A percentile compares a stretch with the other conserved stretches of the same genome.
phyloP scores from a whole-genome alignment of 1,140 invertebrate species.

The Protaetia brevitarsis region DNA sequence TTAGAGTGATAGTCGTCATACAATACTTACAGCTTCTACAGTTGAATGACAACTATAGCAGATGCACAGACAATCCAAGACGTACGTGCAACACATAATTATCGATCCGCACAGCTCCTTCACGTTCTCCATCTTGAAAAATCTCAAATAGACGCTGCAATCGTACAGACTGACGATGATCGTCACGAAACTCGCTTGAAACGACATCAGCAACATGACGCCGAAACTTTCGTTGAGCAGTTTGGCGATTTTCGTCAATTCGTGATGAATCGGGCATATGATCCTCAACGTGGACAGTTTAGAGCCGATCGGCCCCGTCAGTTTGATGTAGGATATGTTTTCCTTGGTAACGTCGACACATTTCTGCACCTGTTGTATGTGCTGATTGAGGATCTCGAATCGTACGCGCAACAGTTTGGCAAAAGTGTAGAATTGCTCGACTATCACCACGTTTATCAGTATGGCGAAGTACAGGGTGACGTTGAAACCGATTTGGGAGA shows the following conservation, averaged over 20 bases:
- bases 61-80: conserved; percentile 26
- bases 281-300: conserved; percentile 27
- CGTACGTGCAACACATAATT: conserved; percentile 17
- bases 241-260: conserved; percentile 25
- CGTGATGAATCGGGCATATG: conserved; percentile 29
- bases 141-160: conserved; percentile 22
- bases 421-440: conserved; percentile 12
- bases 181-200: conserved; percentile 26
- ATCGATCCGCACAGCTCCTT: not conserved
- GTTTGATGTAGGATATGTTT: conserved; percentile 2
- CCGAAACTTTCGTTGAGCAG: conserved; percentile 30
- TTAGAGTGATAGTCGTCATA: too few relatives aligned
- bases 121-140: not conserved
- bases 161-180: conserved; percentile 23
- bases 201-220: conserved; percentile 21
- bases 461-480: conserved; percentile 19
- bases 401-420: not conserved
- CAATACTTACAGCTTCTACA: conserved; percentile 29
- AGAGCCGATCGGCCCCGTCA: not conserved
- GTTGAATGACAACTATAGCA: conserved; percentile 33
- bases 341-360: not conserved
- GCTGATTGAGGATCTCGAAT: conserved; percentile 23
- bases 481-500: not conserved
- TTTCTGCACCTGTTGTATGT: conserved; percentile 9
- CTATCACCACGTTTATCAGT: not conserved